Percentiles rank a stretch among this genome's conserved stretches.
Evolutionary conservation across 2,797 vertebrate species (phyloP).

Genomic region (Lophotriccus pileatus): DNA sequence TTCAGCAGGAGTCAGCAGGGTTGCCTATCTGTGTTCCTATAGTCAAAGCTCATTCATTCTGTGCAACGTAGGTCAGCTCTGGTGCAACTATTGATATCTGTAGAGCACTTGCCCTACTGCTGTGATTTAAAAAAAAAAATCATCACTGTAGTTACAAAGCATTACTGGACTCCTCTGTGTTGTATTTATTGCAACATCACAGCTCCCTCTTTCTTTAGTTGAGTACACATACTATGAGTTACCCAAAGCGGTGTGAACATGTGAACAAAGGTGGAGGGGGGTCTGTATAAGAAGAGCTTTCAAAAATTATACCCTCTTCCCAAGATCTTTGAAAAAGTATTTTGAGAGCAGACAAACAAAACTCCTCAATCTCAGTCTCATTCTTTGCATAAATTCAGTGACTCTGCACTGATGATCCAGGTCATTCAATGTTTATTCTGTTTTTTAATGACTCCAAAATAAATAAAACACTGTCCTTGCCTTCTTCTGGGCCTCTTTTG

Average conservation of each 20-base stretch:
- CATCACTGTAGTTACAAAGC: neutral
- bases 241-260: neutral
- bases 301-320: neutral
- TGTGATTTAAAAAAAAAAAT: slow-evolving; percentile 28
- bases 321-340: neutral
- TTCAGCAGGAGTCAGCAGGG: slow-evolving; percentile 59
- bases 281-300: neutral
- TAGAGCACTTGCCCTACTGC: slow-evolving; percentile 44
- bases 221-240: neutral
- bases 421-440: neutral
- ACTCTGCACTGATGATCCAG: neutral
- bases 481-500: neutral
- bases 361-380: neutral
- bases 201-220: slow-evolving; percentile 25
- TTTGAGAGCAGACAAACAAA: neutral
- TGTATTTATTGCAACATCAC: slow-evolving; percentile 6
- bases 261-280: neutral
- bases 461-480: neutral
- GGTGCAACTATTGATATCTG: slow-evolving; percentile 54
- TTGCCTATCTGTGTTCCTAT: slow-evolving; percentile 45
- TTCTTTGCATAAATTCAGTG: neutral
- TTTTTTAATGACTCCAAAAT: neutral
- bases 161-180: neutral
- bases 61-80: slow-evolving; percentile 46
- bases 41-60: slow-evolving; percentile 59